Evolutionary conservation across 2,797 vertebrate genomes (phyloP).

Genomic region (Macrochelys suwanniensis): DNA sequence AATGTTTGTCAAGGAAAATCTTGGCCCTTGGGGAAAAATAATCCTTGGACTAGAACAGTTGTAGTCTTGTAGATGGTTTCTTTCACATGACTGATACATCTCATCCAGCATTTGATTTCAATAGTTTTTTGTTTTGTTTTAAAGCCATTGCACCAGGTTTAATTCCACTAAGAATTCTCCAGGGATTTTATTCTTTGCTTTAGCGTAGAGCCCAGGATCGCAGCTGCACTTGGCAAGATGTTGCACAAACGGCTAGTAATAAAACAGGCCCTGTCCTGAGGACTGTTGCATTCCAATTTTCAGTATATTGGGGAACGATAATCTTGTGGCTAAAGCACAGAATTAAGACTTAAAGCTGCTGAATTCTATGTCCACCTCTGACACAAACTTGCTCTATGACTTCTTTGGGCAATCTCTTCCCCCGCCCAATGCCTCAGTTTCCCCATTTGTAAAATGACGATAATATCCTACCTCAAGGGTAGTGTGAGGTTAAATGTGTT

Average conservation of each 20-base stretch:
- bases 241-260: background rate
- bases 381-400: background rate
- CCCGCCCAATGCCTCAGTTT: background rate
- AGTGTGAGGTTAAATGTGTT: background rate
- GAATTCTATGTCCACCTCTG: background rate
- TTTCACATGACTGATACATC: background rate
- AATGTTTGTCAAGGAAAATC: background rate
- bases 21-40: background rate
- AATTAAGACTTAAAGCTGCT: background rate
- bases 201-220: background rate
- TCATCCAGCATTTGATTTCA: background rate
- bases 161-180: background rate
- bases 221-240: background rate
- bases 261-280: background rate
- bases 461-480: background rate
- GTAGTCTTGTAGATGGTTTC: background rate
- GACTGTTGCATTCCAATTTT: background rate
- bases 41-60: background rate
- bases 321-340: background rate
- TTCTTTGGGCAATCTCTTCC: background rate
- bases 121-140: background rate
- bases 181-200: fast-evolving
- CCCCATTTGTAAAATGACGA: fast-evolving
- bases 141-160: background rate
- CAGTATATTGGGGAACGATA: background rate